These are phyloP conservation scores for Diachrysia chrysitis DNA, from an alignment of 2,888 invertebrate species.

Conservation along the genomic window DNA sequence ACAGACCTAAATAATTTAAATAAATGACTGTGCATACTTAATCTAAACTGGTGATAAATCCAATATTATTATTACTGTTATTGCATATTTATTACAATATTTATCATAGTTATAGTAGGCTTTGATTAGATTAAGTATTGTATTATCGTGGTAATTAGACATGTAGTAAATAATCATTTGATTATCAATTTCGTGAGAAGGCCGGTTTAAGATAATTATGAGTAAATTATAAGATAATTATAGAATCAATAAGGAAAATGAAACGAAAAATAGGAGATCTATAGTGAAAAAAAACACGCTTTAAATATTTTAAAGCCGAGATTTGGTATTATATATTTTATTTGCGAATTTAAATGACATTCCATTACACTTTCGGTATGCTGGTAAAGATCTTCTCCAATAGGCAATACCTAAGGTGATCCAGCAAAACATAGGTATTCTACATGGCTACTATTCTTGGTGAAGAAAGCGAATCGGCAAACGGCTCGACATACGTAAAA, in stretches of 20 bases:
- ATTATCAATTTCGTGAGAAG: no score
- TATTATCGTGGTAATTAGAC: neutral
- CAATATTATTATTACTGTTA: neutral
- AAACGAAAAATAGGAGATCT: neutral
- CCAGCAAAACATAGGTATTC: no score
- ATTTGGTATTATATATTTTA: neutral
- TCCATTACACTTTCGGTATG: no score
- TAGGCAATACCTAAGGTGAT: no score
- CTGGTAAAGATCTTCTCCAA: no score
- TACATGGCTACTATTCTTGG: no score
- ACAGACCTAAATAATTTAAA: neutral
- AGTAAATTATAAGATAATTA: neutral
- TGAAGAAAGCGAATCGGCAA: no score
- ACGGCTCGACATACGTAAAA: no score
- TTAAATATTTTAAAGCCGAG: neutral
- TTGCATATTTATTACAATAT: neutral
- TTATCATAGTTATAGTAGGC: neutral
- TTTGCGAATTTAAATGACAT: neutral
- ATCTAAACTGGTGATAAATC: neutral
- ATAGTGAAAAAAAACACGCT: neutral
- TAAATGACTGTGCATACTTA: neutral
- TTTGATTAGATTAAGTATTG: conserved; percentile 1
- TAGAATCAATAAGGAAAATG: neutral
- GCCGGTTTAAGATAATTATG: neutral
- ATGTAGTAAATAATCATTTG: conserved; percentile 4